Percentiles rank a stretch among this genome's conserved stretches.
Evolutionary conservation across 2,113 vertebrate species (phyloP).

Genomic region (Tautogolabrus adspersus): DNA sequence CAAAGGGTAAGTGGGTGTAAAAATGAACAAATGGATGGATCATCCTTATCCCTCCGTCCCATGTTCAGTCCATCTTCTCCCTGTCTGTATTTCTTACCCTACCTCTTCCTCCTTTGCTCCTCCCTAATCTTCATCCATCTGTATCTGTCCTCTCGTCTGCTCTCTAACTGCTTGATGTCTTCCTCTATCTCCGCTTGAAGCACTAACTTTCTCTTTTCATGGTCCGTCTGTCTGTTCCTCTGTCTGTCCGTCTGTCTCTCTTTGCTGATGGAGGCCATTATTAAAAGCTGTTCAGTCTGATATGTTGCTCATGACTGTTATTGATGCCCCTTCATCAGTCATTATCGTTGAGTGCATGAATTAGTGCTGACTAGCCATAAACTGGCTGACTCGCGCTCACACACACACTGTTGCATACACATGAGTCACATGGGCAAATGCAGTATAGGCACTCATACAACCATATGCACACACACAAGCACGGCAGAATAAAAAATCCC

Average conservation of each 20-base stretch:
- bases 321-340: slow-evolving; percentile 75
- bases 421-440: background rate
- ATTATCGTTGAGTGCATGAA: slow-evolving; percentile 69
- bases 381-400: slow-evolving; percentile 13
- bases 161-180: slow-evolving; percentile 2
- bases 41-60: slow-evolving; percentile 15
- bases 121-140: slow-evolving; percentile 18
- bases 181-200: background rate
- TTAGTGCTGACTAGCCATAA: slow-evolving; percentile 71
- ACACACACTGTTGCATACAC: slow-evolving; percentile 11
- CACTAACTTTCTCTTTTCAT: background rate
- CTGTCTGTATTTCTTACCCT: slow-evolving; percentile 14
- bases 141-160: background rate
- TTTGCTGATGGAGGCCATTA: slow-evolving; percentile 67
- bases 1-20: background rate
- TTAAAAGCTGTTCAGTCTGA: slow-evolving; percentile 68
- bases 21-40: slow-evolving; percentile 11
- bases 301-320: slow-evolving; percentile 62
- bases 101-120: background rate
- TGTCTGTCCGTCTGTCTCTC: slow-evolving; percentile 11
- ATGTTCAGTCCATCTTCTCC: background rate
- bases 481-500: too few species aligned
- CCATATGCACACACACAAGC: slow-evolving; percentile 9
- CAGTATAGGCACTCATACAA: background rate
- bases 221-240: background rate